Base-by-base conservation (phyloP, 2,113 vertebrate genomes). In the Chroicocephalus ridibundus region DNA sequence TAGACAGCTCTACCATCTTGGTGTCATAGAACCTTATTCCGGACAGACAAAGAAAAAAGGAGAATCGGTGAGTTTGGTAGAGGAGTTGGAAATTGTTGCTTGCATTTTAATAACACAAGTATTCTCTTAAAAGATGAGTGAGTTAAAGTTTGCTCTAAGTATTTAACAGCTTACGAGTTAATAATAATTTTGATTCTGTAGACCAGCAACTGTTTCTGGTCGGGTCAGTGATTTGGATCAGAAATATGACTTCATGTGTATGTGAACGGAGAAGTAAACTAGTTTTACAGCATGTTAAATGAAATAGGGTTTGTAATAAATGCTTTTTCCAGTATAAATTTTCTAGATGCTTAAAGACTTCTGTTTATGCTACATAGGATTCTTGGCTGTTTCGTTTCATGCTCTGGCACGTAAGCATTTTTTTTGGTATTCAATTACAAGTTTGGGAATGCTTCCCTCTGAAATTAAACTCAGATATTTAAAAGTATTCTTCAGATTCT, bases 31-130 rank as follows among this genome's bases (percentile, higher is more conserved):
- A 97, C 93, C 99, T 36, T 99, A 98, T 52, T 98, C 99, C 10
- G 99, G 99, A 36, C 97, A 98, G 92, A 99, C 99, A 9, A 99
- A 99, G 97, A 99, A 99, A 97, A 99, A 99, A 68, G 99, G 99
- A 49, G 99, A 99, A 72, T 98, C 78, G 34, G 99, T 99, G 94
- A 97, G 99, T 98, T 65, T 40, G 61, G 40, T 60, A 52, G 21
- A 62, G 70, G n/a, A 47, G 21, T 70, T 58, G 80, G 64, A 78
- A 96, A 13, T 80, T 36, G 8, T 0, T 74, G 32, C 49, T 71
- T 93, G 69, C 29, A 6, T 62, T 92, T 58, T 31, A 51, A 4
- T 65, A 64, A 24, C 19, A 36, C 31, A 60, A 40, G 38, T 15
- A 27, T 15, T 46, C 13, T 31, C 8, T 69, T 31, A 34, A 52